A percentile compares a stretch with the other conserved stretches of the same genome.
phyloP scores from a whole-genome alignment of 2,888 invertebrate genomes.

The Drosophila quasianomalipes region DNA sequence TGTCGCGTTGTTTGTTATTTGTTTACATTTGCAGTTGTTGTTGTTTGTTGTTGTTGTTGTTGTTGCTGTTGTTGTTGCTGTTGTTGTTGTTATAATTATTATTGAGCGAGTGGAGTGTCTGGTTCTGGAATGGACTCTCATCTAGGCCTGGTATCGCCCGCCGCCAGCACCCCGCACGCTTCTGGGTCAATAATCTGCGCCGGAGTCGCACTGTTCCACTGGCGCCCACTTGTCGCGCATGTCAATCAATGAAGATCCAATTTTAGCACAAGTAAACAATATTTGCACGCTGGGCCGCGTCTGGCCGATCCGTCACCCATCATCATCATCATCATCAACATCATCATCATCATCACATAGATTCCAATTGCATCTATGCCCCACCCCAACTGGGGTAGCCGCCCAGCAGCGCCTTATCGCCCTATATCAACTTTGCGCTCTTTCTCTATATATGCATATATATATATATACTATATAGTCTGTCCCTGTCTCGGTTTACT shows the following conservation, averaged over 20 bases:
- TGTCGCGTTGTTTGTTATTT: slow-evolving; percentile 33
- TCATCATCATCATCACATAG: slow-evolving; percentile 15
- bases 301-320: slow-evolving; percentile 25
- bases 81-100: slow-evolving; percentile 20
- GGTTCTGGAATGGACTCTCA: slow-evolving; percentile 61
- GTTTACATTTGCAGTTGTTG: slow-evolving; percentile 46
- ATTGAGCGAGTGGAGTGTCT: slow-evolving; percentile 23
- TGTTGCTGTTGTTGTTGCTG: slow-evolving; percentile 13
- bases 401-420: slow-evolving; percentile 40
- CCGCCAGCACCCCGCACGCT: slow-evolving; percentile 54
- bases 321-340: slow-evolving; percentile 10
- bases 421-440: slow-evolving; percentile 4
- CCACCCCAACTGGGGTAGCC: slow-evolving; percentile 43
- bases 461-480: neutral
- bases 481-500: slow-evolving; percentile 9
- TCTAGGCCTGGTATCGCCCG: slow-evolving; percentile 68
- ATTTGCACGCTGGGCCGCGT: slow-evolving; percentile 56
- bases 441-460: neutral
- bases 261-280: slow-evolving; percentile 81
- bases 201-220: slow-evolving; percentile 58
- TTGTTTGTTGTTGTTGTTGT: slow-evolving; percentile 15
- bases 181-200: slow-evolving; percentile 78
- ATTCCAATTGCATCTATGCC: slow-evolving; percentile 28
- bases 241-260: slow-evolving; percentile 82
- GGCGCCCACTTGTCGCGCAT: slow-evolving; percentile 72